Base-by-base conservation (phyloP, 2,888 invertebrate species). In the Agrochola lychnidis region DNA sequence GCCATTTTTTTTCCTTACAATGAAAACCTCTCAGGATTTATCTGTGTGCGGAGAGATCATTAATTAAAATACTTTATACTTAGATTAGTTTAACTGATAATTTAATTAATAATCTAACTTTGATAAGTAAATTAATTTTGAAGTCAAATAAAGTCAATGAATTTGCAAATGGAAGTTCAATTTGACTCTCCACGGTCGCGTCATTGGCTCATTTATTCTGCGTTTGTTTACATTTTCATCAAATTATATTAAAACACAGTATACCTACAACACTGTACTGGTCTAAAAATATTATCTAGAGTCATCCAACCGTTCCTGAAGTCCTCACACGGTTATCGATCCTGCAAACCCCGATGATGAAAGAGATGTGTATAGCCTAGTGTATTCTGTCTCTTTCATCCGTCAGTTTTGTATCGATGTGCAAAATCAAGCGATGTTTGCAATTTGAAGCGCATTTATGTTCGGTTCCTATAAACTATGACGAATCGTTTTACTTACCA, bases 221-320 rank as follows among this genome's bases (percentile, higher is more conserved):
- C 10, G n/a, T 48, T 4, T 63, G 10, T n/a, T 70, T n/a, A n/a
- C 19, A 42, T 36, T n/a, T 36, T 7, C 4, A 25, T 40, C 1
- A 51, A 19, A 53, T 14, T 30, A 4, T 42, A 42, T 53, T 30
- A 16, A 30, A 70, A 72, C 19, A 36, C 45, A 16, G 19, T 57
- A 0, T 14, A n/a, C 9, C 6, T 22, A 9, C 10, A 14, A 12
- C n/a, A 45, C n/a, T 12, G 42, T 12, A 12, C 12, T 30, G 48
- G 16, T 56, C 81, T 77, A 73, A 81, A 78, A 80, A 81, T 78
- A 78, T 16, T 56, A n/a, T 25, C 63, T 51, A 57, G 10, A 73
- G 51, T 81, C 78, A 78, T 56, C 6, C 80, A 7, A 73, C 6
- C 76, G 22, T 25, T n/a, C 62, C 63, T 56, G 48, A 19, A 19